These are phyloP conservation scores for Nicator chloris DNA, from an alignment of 2,113 vertebrate genomes.

Conservation along the genomic window DNA sequence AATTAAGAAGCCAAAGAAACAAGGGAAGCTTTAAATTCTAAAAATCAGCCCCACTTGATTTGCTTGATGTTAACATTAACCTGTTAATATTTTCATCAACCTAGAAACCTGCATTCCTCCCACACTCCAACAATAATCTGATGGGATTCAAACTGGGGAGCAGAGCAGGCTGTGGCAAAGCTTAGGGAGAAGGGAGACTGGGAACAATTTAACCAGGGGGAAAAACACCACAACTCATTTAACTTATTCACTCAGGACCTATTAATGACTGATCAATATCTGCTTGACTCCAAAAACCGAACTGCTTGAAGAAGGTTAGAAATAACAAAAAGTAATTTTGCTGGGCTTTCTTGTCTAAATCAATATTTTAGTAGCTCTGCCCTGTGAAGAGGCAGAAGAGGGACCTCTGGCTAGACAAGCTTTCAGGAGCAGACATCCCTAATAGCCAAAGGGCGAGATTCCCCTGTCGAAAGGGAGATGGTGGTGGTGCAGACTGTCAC, in stretches of 20 bases:
- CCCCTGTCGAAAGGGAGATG: background rate
- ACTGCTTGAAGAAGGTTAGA: background rate
- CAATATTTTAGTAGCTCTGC: background rate
- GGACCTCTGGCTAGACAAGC: background rate
- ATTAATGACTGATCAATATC: background rate
- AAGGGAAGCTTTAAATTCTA: background rate
- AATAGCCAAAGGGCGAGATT: background rate
- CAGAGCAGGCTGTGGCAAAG: background rate
- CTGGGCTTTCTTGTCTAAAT: background rate
- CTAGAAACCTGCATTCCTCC: background rate
- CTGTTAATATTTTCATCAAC: background rate
- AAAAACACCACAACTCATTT: accelerated
- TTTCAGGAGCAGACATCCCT: background rate
- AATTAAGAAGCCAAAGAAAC: background rate
- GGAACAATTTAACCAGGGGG: background rate
- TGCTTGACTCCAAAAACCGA: background rate
- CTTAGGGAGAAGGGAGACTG: background rate
- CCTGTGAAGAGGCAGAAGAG: background rate
- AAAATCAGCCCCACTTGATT: background rate
- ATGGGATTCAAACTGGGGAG: background rate
- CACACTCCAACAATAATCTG: too few relatives aligned
- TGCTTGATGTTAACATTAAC: background rate
- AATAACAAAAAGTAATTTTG: background rate
- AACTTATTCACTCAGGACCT: background rate
- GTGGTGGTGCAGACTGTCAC: background rate